Percentiles rank a stretch among this genome's conserved stretches.
phyloP scores from a whole-genome alignment of 2,113 vertebrate genomes.

The Gnathonemus longibarbis region DNA sequence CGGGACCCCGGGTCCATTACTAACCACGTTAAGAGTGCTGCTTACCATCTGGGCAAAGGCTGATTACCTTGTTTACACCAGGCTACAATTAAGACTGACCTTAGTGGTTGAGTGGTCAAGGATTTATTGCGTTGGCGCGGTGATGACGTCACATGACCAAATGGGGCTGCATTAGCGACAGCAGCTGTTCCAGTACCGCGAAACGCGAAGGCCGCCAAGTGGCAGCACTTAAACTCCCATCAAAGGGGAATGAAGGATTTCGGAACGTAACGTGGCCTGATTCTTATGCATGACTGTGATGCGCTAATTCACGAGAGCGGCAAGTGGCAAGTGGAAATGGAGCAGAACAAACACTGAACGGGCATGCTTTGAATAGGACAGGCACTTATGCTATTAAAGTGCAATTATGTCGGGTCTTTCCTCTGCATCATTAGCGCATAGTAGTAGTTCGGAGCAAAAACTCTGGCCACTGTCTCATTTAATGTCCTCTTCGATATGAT shows the following conservation, averaged over 20 bases:
- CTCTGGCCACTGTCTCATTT: constrained; percentile 4
- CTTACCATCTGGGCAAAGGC: constrained; percentile 16
- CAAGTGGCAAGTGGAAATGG: constrained; percentile 37
- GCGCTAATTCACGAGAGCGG: constrained; percentile 24
- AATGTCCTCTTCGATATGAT: constrained; percentile 29
- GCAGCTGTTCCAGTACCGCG: constrained; percentile 26
- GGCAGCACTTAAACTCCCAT: constrained; percentile 23
- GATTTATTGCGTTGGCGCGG: constrained; percentile 19
- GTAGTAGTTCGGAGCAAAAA: not conserved
- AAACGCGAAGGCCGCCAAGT: constrained; percentile 14
- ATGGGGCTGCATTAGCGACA: constrained; percentile 3
- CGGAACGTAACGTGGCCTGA: constrained; percentile 7
- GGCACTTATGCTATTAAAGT: not conserved
- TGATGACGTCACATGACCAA: constrained; percentile 23
- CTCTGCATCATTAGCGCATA: not conserved
- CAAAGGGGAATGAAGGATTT: constrained; percentile 14
- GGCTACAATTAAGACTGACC: constrained; percentile 38
- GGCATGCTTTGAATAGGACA: not conserved
- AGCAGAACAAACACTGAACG: constrained; percentile 22
- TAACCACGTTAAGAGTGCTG: not conserved
- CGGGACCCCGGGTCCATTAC: not conserved
- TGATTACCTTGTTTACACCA: constrained; percentile 37
- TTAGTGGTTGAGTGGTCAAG: constrained; percentile 29
- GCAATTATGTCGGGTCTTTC: not conserved
- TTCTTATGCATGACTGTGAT: constrained; percentile 14